phyloP scores from a whole-genome alignment of 2,888 invertebrate genomes.

The Fragum whitleyi region DNA sequence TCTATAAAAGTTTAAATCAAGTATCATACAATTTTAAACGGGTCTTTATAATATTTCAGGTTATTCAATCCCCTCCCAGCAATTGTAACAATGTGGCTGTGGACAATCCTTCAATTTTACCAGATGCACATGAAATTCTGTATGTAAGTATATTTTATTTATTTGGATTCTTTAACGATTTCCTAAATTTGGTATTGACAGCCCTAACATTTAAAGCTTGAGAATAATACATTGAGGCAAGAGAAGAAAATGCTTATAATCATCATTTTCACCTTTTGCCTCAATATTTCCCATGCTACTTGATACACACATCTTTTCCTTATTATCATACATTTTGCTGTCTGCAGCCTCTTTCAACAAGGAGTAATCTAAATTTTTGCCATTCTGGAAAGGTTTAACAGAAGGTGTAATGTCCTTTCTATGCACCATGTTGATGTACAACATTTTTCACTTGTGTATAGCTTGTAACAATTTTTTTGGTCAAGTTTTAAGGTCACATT shows the following conservation, averaged over 20 bases:
- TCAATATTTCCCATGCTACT: neutral
- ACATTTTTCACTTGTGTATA: neutral
- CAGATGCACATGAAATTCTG: conserved; percentile 1
- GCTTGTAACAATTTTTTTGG: neutral
- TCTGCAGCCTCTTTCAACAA: conserved; percentile 4
- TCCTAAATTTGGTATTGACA: neutral
- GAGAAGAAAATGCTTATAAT: neutral
- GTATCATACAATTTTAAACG: conserved; percentile 1
- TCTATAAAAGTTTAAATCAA: neutral
- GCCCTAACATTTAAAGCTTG: neutral
- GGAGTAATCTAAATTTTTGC: conserved; percentile 3
- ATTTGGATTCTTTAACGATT: neutral
- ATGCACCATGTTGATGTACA: neutral
- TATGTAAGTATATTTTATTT: neutral
- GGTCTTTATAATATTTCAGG: neutral
- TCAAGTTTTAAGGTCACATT: neutral
- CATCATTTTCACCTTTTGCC: neutral
- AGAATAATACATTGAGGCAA: no score
- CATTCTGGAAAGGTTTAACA: neutral
- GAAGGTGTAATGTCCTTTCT: neutral
- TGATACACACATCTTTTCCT: neutral
- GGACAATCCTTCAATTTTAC: neutral
- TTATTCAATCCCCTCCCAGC: conserved; percentile 1
- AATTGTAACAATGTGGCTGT: conserved; percentile 1
- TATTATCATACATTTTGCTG: neutral